These are phyloP conservation scores for Montipora foliosa DNA, from an alignment of 64 coral and sea anemone genomes.

Conservation along the genomic window DNA sequence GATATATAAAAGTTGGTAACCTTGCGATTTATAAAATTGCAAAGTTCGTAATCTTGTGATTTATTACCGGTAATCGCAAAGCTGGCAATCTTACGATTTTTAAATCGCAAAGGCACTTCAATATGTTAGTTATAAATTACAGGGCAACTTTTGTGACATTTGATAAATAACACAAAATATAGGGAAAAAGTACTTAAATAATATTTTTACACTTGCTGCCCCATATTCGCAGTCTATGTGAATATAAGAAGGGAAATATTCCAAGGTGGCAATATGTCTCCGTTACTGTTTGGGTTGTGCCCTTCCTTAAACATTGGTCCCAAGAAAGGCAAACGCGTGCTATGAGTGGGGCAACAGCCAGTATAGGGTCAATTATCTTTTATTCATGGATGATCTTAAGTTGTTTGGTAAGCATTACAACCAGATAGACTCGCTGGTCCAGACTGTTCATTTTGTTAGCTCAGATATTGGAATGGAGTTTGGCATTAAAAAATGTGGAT, in stretches of 20 bases:
- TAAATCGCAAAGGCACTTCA: no score
- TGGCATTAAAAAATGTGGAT: no score
- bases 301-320: neutral
- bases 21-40: no score
- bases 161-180: no score
- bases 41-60: no score
- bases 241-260: neutral
- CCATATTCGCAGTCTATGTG: neutral
- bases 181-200: no score
- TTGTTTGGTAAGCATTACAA: neutral
- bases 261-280: neutral
- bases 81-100: no score
- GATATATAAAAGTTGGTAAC: no score
- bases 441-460: neutral
- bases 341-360: neutral
- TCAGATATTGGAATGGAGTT: neutral
- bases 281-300: neutral
- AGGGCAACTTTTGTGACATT: no score
- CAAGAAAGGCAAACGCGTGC: neutral
- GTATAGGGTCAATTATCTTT: neutral
- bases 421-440: neutral
- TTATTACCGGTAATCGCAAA: no score
- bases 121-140: no score
- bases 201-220: no score
- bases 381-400: neutral